A percentile compares a stretch with the other conserved stretches of the same genome.
Conservation (phyloP, 1,140 invertebrate genomes). For the Dreissena polymorpha region DNA sequence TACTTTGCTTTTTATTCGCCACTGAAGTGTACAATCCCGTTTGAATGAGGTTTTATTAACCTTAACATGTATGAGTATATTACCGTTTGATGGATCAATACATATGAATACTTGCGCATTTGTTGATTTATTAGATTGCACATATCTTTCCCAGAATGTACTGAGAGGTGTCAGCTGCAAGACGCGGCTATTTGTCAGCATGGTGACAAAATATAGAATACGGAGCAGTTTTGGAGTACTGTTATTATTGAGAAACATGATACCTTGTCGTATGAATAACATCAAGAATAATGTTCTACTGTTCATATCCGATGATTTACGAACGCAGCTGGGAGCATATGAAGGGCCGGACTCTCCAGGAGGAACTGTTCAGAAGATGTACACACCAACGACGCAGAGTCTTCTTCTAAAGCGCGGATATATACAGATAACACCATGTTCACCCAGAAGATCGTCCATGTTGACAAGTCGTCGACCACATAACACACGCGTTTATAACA, state of each 20-base stretch:
- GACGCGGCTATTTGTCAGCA: too few relatives aligned
- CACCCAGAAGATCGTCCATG: conserved; percentile 72
- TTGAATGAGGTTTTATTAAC: too few relatives aligned
- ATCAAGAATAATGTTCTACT: conserved; percentile 84
- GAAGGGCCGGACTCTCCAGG: conserved; percentile 67
- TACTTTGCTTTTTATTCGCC: too few relatives aligned
- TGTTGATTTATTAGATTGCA: too few relatives aligned
- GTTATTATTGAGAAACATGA: neutral
- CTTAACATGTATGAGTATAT: too few relatives aligned
- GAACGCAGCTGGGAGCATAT: conserved; percentile 85
- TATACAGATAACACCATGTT: conserved; percentile 81
- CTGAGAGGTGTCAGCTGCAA: too few relatives aligned
- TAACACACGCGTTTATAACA: conserved; percentile 38
- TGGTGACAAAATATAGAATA: too few relatives aligned
- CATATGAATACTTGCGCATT: too few relatives aligned
- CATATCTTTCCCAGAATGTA: too few relatives aligned
- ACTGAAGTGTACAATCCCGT: too few relatives aligned
- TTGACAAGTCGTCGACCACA: conserved; percentile 42
- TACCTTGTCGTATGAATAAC: neutral
- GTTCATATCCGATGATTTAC: conserved; percentile 89
- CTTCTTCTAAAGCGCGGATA: conserved; percentile 84
- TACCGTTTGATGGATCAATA: too few relatives aligned
- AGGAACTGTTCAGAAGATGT: conserved; percentile 79
- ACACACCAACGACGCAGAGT: conserved; percentile 85
- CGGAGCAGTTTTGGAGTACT: too few relatives aligned